Base-by-base conservation (phyloP, 2,113 vertebrate genomes). In the Elachura formosa region DNA sequence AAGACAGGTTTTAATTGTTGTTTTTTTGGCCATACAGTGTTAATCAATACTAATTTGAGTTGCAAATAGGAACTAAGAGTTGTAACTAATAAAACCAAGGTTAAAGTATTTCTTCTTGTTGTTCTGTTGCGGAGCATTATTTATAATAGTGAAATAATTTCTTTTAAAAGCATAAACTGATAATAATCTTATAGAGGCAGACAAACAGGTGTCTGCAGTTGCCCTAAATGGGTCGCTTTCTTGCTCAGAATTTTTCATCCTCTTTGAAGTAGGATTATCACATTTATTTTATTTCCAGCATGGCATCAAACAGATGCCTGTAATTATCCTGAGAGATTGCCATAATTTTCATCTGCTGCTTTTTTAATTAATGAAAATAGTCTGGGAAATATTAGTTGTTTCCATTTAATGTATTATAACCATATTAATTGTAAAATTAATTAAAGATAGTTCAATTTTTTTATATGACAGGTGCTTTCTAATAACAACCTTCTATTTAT, bases 401-500 rank as follows among this genome's bases (percentile, higher is more conserved):
- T 62, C 40, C 3, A 36, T 48, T 89, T 93, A 74, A 92, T 94
- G 73, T 88, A 59, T 78, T 95, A 14, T 83, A 82, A n/a, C 5
- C 11, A 31, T 54, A 15, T 61, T 54, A 80, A 82, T 91, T 96
- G 55, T 74, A 94, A 95, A 95, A 79, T 67, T 69, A 89, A 67
- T 80, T 83, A 72, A 69, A 34, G 1, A 16, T 23, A 25, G 29
- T 45, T 76, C 4, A 3, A 13, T 28, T 14, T 43, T 41, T 62
- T 67, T 55, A 75, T 87, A 88, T 72, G 25, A 77, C 43, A 84
- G 9, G 3, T 87, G 31, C 66, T 93, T 59, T 46, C 41, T 94
- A 67, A 87, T 93, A 95, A 84, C 94, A 84, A 80, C 18, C 24
- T 95, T 55, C 16, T 96, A 17, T 93, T 84, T 93, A 51, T 97